Base-by-base conservation (phyloP, 1,140 invertebrate genomes). In the Anagrus nilaparvatae region DNA sequence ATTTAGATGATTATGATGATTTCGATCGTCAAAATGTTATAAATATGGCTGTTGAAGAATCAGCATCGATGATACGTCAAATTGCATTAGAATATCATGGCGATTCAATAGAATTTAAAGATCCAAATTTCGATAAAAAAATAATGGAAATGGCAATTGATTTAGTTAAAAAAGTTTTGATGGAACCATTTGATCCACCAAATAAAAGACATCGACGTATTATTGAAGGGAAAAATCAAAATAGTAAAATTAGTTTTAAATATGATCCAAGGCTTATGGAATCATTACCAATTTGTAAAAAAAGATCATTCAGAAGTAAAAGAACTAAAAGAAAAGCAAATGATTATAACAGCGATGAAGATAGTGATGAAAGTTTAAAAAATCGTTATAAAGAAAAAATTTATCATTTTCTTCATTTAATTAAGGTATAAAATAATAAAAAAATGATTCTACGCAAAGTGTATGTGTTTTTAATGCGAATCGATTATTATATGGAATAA, bases 41-140 rank as follows among this genome's bases (percentile, higher is more conserved):
- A 40, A 40, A 46, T 21, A 32, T 37, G 33, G 44, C 44, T 3
- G 38, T 46, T 34, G 39, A 41, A 9, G 33, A 46, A 13, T 33
- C 44, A 0, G 35, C 44, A 3, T 16, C 6, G 2, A 42, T 46
- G 39, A 46, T 46, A 7, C 20, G 39, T 0, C 31, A 23, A 7
- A 21, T 46, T 0, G 34, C 28, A 0, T 23, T 24, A 3, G 34
- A 42, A 4, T 32, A 39, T 8, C 16, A 34, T 5, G 24, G 31
- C 16, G 43, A 29, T 2, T 8, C 24, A 1, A 34, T 8, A 4
- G 30, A 12, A 8, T 14, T 12, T 3, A 9, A 16, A 1, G 34
- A 42, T 3, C 37, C 33, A 7, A 18, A 38, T 0, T 36, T 38
- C 13, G 44, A 42, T 5, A 12, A 29, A 7, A 32, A 24, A 2